These are phyloP conservation scores for Halcyon smyrnensis DNA, from an alignment of 2,797 vertebrate species.

Conservation along the genomic window DNA sequence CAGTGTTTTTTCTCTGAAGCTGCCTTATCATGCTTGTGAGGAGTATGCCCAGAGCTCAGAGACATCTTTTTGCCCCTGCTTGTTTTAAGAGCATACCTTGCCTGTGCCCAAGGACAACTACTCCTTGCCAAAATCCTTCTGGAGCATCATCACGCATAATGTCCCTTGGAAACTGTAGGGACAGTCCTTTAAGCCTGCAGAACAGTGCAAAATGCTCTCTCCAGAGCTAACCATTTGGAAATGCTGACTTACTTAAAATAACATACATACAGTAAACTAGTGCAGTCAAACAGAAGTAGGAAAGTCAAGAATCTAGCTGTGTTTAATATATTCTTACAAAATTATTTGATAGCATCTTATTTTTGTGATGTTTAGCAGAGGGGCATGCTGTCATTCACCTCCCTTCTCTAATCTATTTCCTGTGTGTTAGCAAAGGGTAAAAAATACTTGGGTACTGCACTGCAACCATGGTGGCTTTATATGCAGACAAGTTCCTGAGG, in stretches of 20 bases:
- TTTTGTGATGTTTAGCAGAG: background rate
- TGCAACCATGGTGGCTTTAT: background rate
- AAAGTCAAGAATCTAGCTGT: background rate
- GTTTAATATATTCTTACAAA: background rate
- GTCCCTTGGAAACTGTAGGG: background rate
- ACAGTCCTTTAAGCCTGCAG: rapidly evolving
- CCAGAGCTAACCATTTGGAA: background rate
- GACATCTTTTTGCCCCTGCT: background rate
- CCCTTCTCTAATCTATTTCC: background rate
- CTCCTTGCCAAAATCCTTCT: background rate
- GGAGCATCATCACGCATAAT: background rate
- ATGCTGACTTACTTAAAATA: background rate
- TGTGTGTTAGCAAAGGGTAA: background rate
- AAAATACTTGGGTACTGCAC: background rate
- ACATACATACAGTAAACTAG: background rate
- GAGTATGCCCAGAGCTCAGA: background rate
- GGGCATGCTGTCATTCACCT: background rate
- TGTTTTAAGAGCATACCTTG: rapidly evolving
- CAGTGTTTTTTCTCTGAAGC: background rate
- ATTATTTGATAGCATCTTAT: background rate
- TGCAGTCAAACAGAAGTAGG: background rate
- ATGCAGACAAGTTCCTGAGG: constrained; percentile 28
- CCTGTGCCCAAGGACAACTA: background rate
- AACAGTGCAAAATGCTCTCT: background rate
- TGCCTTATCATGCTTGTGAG: background rate